Evolutionary conservation across 2,797 vertebrate genomes (phyloP), one percentile per base, ranked within the genome.

Genomic region (Euthynnus affinis): DNA sequence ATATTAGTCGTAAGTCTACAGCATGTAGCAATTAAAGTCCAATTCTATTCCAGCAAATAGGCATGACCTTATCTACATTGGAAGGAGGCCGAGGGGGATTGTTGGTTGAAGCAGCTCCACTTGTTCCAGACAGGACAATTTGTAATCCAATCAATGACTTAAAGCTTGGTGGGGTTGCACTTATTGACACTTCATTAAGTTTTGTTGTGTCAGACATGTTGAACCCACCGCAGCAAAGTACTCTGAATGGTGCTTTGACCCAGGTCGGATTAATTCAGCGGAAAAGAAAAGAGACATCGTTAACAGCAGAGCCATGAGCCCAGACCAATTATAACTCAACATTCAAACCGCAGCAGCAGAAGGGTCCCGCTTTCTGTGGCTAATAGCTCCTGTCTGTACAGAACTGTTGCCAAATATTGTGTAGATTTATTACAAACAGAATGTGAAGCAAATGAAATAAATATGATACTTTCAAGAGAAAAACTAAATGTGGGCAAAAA

Each of bases 361-460:
- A 53, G 60, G 46, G 77, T 71, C 71, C 79, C 29, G 61, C 57
- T 78, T 80, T 65, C 76, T 60, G 48, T 59, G 58, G 65, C 56
- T 6, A 57, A 59, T 29, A 84, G 72, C 65, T 76, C 61, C 79
- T 32, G 56, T 74, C 65, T 69, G 78, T 71, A 76, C 78, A 79
- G 71, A 81, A 85, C 71, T 62, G 68, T 75, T 53, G 75, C 76
- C 81, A 84, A 72, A 72, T 69, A 87, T 49, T 58, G 79, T 62
- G 77, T 64, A 78, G 84, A 90, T 80, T 79, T 57, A 90, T 80
- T 71, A 85, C 67, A 82, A 87, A 87, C 51, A 48, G 80, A 87
- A 81, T 67, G 59, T 76, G 57, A 90, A 76, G 76, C 49, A 74
- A 29, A 60, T 82, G 79, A 74, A 94, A 94, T 94, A 91, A 93